Base-by-base conservation (phyloP, 2,113 vertebrate genomes). In the Sebastes fasciatus region DNA sequence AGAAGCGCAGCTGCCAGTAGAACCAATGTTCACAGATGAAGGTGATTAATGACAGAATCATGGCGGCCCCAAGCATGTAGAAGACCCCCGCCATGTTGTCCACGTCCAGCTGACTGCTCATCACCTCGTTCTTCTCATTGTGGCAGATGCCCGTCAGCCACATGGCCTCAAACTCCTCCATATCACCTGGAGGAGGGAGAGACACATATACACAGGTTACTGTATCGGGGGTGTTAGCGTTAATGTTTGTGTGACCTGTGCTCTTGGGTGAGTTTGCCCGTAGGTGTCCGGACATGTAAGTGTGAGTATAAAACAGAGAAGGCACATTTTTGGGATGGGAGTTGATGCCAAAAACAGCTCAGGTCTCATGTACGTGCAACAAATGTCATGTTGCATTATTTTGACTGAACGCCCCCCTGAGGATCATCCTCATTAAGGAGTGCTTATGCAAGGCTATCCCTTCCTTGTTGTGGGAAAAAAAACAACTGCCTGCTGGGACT, bases 11-110 rank as follows among this genome's bases (percentile, higher is more conserved):
- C 69, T 99, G 98, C 98, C 98, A 99, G 93, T 98, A 99, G 96
- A 99, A 99, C 89, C 97, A 97, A 91, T 99, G 98, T 88, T 99
- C 98, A 68, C 96, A 97, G 94, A 99, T 99, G 96, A 99, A 99
- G 86, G 98, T 99, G 95, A 99, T 96, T 58, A 99, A 95, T 86
- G 98, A 99, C 88, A 99, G 96, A 10, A 97, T 95, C 98, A 99
- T 99, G 89, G 98, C 98, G 1, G 98, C 98, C 70, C 97, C 98
- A 86, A 99, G 93, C 98, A 99, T 99, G 94, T 99, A 99, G 96
- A 99, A 99, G 86, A 99, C 98, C 4, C 98, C 98, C 0, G 98
- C 98, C 98, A 99, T 99, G 94, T 99, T 99, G 95, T 99, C 98
- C 71, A 99, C 98, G 87, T 99, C 98, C 94, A 99, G 95, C 94